Evolutionary conservation across 1,140 invertebrate species (phyloP).

Genomic region (Trichonephila clavipes): DNA sequence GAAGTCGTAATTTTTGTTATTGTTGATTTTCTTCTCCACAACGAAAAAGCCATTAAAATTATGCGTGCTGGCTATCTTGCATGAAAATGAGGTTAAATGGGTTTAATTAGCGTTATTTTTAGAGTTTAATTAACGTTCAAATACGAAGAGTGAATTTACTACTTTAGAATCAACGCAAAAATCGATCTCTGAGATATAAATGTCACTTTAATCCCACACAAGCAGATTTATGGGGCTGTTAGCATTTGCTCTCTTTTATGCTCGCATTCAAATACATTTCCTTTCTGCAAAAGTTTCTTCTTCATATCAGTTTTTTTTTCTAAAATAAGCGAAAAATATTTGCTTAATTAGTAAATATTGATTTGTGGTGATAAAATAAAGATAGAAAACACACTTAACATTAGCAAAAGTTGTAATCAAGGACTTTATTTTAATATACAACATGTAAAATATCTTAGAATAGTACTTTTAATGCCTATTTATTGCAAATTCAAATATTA

Average conservation of each 20-base stretch:
- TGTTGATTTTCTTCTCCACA: not conserved
- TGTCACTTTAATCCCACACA: conserved; percentile 9
- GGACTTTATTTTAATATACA: no score
- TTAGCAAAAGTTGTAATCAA: no score
- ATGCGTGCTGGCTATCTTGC: not conserved
- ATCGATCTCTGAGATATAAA: not conserved
- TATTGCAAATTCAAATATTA: no score
- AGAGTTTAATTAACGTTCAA: conserved; percentile 18
- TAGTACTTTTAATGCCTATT: no score
- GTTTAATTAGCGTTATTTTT: conserved; percentile 25
- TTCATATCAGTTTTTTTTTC: not conserved
- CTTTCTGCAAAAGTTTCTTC: not conserved
- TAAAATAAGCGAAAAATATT: not conserved
- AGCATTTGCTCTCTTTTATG: not conserved
- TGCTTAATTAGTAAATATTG: not conserved
- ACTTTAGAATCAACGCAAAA: not conserved
- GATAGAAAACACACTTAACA: not conserved
- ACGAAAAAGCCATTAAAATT: not conserved
- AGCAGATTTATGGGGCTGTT: not conserved
- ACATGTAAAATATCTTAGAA: no score
- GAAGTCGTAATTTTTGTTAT: not conserved
- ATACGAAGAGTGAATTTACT: not conserved
- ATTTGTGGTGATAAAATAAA: not conserved
- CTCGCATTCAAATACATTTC: not conserved
- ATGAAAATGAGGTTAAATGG: not conserved